Conservation (phyloP, 2,888 invertebrate genomes). For the Ptilodon capucinus region DNA sequence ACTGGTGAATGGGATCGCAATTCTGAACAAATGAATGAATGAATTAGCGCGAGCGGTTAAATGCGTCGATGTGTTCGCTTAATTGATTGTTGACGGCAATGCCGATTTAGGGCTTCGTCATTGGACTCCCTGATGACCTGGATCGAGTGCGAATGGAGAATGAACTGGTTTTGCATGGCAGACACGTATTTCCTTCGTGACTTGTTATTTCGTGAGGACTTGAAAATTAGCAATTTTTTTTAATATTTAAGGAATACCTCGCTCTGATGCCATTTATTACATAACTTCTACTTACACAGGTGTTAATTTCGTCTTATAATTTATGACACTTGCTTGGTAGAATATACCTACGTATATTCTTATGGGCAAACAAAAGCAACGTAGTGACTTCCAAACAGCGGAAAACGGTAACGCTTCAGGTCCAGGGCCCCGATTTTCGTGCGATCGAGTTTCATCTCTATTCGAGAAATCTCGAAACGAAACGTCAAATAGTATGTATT, state of each 20-base stretch:
- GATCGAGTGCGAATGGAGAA: neutral
- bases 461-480: no score
- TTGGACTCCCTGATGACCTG: neutral
- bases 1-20: neutral
- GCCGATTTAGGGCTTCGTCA: neutral
- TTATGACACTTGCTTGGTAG: no score
- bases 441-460: no score
- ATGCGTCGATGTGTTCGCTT: slow-evolving; percentile 1
- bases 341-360: no score
- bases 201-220: neutral
- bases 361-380: no score
- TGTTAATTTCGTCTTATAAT: neutral
- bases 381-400: no score
- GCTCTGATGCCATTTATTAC: neutral
- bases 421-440: no score
- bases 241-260: no score
- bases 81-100: neutral
- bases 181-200: neutral
- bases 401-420: no score
- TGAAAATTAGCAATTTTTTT: no score
- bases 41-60: slow-evolving; percentile 8
- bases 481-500: no score
- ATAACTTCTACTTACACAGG: neutral
- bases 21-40: neutral
- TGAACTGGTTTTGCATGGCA: neutral